These are phyloP conservation scores for Linurgus olivaceus DNA, from an alignment of 2,797 vertebrate species.

Conservation along the genomic window DNA sequence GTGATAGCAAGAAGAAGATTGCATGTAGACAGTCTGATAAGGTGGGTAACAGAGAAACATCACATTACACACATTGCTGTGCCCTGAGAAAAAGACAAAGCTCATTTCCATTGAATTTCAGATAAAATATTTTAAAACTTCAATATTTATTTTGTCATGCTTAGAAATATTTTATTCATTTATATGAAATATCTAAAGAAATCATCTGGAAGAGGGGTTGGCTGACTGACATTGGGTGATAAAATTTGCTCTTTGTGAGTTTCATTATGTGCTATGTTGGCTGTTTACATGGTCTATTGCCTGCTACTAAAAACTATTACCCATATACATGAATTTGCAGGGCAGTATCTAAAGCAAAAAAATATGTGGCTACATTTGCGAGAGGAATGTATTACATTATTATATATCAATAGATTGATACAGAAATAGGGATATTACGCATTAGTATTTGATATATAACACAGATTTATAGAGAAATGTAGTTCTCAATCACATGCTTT, in stretches of 20 bases:
- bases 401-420: constrained; percentile 63
- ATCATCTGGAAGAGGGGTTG: not conserved
- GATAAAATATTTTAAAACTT: constrained; percentile 17
- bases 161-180: constrained; percentile 25
- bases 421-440: constrained; percentile 23
- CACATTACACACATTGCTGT: not conserved
- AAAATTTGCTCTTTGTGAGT: constrained; percentile 18
- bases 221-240: constrained; percentile 23
- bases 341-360: constrained; percentile 59
- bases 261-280: constrained; percentile 52
- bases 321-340: constrained; percentile 51
- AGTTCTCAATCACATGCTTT: constrained; percentile 55
- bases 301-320: constrained; percentile 54
- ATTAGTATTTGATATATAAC: constrained; percentile 55
- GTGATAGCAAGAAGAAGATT: constrained; percentile 48
- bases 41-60: not conserved
- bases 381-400: constrained; percentile 39
- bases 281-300: constrained; percentile 65
- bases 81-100: not conserved
- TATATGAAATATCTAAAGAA: constrained; percentile 47
- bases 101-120: constrained; percentile 11
- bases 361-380: constrained; percentile 38
- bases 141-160: constrained; percentile 4
- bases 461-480: constrained; percentile 52
- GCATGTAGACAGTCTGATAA: constrained; percentile 42